Base-by-base conservation (phyloP, 1,140 invertebrate species). In the Pseudoatta argentina region DNA sequence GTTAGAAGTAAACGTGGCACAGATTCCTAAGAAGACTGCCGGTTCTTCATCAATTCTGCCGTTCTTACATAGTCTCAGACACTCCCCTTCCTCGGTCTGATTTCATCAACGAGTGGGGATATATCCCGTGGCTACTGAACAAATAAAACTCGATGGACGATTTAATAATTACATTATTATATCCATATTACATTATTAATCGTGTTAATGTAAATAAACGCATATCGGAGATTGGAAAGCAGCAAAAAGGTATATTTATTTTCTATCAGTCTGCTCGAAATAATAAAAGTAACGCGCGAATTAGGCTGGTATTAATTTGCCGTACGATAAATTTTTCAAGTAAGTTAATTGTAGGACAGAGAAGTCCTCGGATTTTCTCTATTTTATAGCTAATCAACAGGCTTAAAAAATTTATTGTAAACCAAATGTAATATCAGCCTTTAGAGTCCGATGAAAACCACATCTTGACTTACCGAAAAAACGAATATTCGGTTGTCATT, bases 21-120 rank as follows among this genome's bases (percentile, higher is more conserved):
- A 27, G 71, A 69, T 64, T 48, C 64, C 34, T 8, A 77, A 21
- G 61, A 89, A 89, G 89, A 94, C 92, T 94, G 89, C 82, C 73
- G 82, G 59, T 73, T 66, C 86, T 83, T 55, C 48, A 61, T 73
- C 78, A 76, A 81, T 75, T 44, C 85, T 21, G 71, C 39, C 67
- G 88, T 71, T 92, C 88, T 93, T 93, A 93, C 89, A 89, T 83
- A 77, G 55, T 59, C 88, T 63, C 57, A 18, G 30, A 0, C 12
- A 72, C 27, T 79, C 88, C 90, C 92, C 92, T 89, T 90, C 92
- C 75, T 90, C 76, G 48, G 21, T 39, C 21, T 39, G 24, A n/a
- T n/a, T 10, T 44, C 12, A 63, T 16, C 39, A 69, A 87, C 27
- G 85, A 78, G 88, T 76, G 88, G 89, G 88, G 87, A 83, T 66